Percentiles rank a stretch among this genome's conserved stretches.
phyloP scores from a whole-genome alignment of 1,140 invertebrate species.

The Dinothrombium tinctorium region DNA sequence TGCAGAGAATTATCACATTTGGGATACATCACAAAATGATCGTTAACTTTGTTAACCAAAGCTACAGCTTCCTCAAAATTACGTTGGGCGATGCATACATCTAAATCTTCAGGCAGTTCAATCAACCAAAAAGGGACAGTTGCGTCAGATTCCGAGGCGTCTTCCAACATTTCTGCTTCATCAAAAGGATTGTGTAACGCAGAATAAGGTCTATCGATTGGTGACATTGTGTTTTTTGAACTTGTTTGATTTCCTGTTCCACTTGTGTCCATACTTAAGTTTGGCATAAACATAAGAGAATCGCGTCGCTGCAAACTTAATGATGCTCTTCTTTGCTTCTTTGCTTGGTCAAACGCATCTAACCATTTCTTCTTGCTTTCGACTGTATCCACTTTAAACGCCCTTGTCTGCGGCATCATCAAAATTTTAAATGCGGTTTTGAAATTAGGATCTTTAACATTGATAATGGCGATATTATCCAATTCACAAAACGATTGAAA shows the following conservation, averaged over 20 bases:
- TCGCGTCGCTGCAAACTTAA: slow-evolving; percentile 6
- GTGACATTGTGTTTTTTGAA: too few relatives aligned
- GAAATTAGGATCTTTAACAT: slow-evolving; percentile 42
- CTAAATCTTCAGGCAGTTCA: slow-evolving; percentile 78
- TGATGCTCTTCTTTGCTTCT: slow-evolving; percentile 31
- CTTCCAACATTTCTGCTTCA: slow-evolving; percentile 18
- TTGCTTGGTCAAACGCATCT: slow-evolving; percentile 71
- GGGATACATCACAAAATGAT: slow-evolving; percentile 16
- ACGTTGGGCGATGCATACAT: slow-evolving; percentile 86
- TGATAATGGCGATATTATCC: slow-evolving; percentile 75
- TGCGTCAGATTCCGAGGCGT: slow-evolving; percentile 11
- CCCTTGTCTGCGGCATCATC: slow-evolving; percentile 60
- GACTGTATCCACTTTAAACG: slow-evolving; percentile 16
- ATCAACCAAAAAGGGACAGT: slow-evolving; percentile 58
- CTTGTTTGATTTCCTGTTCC: not conserved
- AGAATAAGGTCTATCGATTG: slow-evolving; percentile 1
- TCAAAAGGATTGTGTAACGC: slow-evolving; percentile 14
- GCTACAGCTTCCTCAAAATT: slow-evolving; percentile 84
- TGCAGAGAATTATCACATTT: slow-evolving; percentile 10
- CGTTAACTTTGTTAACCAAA: slow-evolving; percentile 37
- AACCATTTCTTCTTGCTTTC: slow-evolving; percentile 60
- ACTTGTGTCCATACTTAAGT: too few relatives aligned
- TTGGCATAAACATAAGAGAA: slow-evolving; percentile 3
- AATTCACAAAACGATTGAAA: slow-evolving; percentile 73
- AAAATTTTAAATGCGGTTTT: slow-evolving; percentile 82